Conservation (phyloP, 2,888 invertebrate species). For the Helleia helle region DNA sequence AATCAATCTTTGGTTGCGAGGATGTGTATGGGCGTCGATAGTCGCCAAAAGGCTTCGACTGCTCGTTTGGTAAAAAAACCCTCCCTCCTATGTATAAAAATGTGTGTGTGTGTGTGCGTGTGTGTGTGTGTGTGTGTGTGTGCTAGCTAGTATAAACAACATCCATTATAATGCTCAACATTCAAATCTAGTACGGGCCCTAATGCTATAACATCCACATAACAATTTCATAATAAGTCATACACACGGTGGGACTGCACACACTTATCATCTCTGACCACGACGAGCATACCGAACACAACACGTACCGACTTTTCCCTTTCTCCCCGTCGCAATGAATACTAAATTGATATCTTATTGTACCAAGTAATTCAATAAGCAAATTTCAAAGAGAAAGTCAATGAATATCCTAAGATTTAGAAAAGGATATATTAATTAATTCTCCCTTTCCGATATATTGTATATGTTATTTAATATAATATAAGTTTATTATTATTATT, state of each 20-base stretch:
- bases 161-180: no score
- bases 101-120: no score
- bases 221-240: background rate
- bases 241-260: background rate
- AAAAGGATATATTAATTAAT: background rate
- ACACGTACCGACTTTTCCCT: conserved; percentile 2
- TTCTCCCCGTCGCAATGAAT: background rate
- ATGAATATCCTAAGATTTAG: background rate
- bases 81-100: no score
- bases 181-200: no score
- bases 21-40: no score
- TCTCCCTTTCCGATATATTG: background rate
- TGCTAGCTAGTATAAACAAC: no score
- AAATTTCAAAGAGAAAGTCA: background rate
- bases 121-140: no score
- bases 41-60: no score
- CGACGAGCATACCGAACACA: background rate
- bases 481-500: background rate
- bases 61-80: no score
- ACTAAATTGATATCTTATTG: conserved; percentile 3
- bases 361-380: background rate
- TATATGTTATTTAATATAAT: background rate
- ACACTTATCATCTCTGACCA: background rate
- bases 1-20: no score
- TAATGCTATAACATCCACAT: no score